These are phyloP conservation scores for Sitta europaea DNA, from an alignment of 2,113 vertebrate genomes.

Conservation along the genomic window DNA sequence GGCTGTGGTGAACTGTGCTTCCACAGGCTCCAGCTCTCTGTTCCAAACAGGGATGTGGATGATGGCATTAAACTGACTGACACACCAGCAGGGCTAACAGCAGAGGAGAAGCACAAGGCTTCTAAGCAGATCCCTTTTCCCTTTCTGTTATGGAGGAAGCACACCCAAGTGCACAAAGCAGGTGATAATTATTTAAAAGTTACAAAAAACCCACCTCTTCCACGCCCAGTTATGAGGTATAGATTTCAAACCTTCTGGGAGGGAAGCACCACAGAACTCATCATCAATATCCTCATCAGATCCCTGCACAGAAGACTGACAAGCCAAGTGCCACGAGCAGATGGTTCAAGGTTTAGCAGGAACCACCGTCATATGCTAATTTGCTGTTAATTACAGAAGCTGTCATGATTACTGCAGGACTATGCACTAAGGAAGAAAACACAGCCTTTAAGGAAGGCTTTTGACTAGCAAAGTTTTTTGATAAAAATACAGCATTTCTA, in stretches of 20 bases:
- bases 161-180: background rate
- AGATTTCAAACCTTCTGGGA: background rate
- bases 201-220: background rate
- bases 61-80: background rate
- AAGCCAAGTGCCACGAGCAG: background rate
- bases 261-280: background rate
- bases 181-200: background rate
- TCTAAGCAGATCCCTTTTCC: background rate
- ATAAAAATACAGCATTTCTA: background rate
- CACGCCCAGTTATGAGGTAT: background rate
- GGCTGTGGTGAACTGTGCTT: background rate
- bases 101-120: background rate
- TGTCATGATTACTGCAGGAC: background rate
- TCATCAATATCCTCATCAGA: background rate
- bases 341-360: background rate
- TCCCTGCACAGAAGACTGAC: background rate
- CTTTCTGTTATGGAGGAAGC: background rate
- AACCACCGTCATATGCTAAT: background rate
- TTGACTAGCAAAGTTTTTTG: background rate
- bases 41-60: background rate
- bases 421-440: background rate
- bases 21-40: background rate
- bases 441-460: background rate
- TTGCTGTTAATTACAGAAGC: conserved; percentile 54
- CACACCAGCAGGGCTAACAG: background rate